phyloP scores from a whole-genome alignment of 2,113 vertebrate species.

The Cavia aperea region DNA sequence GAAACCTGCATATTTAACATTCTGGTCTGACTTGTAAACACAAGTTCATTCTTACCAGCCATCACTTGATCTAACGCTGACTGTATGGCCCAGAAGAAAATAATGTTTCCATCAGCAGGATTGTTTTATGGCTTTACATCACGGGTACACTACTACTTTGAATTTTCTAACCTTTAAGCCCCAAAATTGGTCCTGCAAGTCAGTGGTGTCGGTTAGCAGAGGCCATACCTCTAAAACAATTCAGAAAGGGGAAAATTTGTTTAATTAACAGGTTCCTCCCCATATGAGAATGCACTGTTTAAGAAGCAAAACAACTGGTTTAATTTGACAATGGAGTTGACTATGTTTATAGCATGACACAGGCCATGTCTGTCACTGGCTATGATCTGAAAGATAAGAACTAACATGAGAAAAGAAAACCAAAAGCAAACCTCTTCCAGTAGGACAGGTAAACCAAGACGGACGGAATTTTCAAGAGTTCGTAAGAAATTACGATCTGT shows the following conservation, averaged over 20 bases:
- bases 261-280: background rate
- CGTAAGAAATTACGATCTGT: conserved; percentile 81
- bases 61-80: background rate
- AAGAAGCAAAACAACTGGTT: background rate
- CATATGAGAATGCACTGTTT: background rate
- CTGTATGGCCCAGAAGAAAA: background rate
- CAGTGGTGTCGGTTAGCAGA: background rate
- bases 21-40: background rate
- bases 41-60: background rate
- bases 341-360: background rate
- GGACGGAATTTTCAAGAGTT: conserved; percentile 83
- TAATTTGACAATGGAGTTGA: background rate
- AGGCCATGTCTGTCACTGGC: background rate
- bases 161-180: background rate
- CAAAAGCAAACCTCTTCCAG: conserved; percentile 80
- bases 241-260: background rate
- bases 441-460: conserved; percentile 82
- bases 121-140: background rate
- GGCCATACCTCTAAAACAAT: background rate
- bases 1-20: background rate
- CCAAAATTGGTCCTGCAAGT: background rate
- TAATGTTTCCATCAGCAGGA: background rate
- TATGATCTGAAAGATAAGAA: background rate
- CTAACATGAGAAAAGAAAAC: background rate
- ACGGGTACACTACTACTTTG: background rate